A percentile compares a stretch with the other conserved stretches of the same genome.
These are phyloP conservation scores for Lithophane leautieri DNA, from an alignment of 2,888 invertebrate species.

Conservation along the genomic window DNA sequence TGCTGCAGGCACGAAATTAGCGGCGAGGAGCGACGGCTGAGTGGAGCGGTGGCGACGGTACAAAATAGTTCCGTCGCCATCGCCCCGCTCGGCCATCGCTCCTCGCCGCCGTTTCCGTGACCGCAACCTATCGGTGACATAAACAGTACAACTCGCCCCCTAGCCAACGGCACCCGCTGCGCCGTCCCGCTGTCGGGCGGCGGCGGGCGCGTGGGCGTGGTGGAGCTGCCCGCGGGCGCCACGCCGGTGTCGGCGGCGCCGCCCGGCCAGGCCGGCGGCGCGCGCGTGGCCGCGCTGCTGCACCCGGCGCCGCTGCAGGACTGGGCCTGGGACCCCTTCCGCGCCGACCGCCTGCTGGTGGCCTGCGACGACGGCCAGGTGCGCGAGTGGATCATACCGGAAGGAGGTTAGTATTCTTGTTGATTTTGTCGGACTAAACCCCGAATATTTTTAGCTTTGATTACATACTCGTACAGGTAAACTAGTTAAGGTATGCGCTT, in stretches of 20 bases:
- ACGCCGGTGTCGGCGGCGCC: slow-evolving; percentile 67
- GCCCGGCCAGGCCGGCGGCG: slow-evolving; percentile 94
- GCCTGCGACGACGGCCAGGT: slow-evolving; percentile 97
- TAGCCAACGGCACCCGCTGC: slow-evolving; percentile 95
- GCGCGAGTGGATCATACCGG: slow-evolving; percentile 95
- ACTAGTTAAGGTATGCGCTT: not conserved
- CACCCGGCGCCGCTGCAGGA: slow-evolving; percentile 97
- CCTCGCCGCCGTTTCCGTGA: too few species aligned
- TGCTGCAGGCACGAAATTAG: too few species aligned
- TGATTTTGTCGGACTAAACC: not conserved
- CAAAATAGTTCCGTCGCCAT: too few species aligned
- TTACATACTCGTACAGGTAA: not conserved
- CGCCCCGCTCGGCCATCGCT: too few species aligned
- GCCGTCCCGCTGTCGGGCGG: slow-evolving; percentile 97
- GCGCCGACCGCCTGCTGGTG: slow-evolving; percentile 94
- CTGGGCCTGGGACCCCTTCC: slow-evolving; percentile 98
- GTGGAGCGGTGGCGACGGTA: too few species aligned
- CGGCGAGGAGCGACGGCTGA: too few species aligned
- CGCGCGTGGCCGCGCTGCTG: slow-evolving; percentile 96
- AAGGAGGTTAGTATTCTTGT: slow-evolving; percentile 71
- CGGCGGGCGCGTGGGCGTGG: slow-evolving; percentile 96
- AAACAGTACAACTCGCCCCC: fast-evolving
- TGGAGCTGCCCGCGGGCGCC: slow-evolving; percentile 90
- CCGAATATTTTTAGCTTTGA: not conserved
- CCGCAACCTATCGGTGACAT: not conserved